A percentile compares a stretch with the other conserved stretches of the same genome.
Evolutionary conservation across 2,797 vertebrate species (phyloP).

Genomic region (Acanthurus lineatus): DNA sequence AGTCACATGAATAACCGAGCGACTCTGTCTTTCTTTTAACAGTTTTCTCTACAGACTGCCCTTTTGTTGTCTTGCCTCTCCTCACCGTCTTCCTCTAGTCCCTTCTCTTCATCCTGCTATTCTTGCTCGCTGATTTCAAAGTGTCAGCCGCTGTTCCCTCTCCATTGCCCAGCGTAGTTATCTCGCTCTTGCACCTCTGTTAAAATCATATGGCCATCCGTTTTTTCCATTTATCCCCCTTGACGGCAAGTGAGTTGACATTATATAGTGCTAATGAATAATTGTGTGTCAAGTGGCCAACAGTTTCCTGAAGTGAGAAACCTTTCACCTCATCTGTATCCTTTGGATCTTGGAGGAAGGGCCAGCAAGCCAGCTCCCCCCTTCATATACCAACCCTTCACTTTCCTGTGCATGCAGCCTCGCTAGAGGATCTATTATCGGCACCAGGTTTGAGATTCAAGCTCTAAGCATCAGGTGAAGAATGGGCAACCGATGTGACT

Average conservation of each 20-base stretch:
- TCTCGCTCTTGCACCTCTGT: constrained; percentile 34
- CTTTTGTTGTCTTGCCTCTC: constrained; percentile 8
- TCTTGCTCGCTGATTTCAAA: constrained; percentile 32
- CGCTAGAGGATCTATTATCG: constrained; percentile 35
- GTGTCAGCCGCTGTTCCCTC: constrained; percentile 39
- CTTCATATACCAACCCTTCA: constrained; percentile 25
- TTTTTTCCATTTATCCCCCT: constrained; percentile 7
- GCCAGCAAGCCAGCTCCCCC: constrained; percentile 35
- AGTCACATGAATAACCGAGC: constrained; percentile 45
- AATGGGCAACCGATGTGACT: constrained; percentile 13
- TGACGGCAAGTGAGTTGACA: constrained; percentile 13
- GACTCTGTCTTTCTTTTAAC: constrained; percentile 31
- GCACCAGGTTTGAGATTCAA: constrained; percentile 49
- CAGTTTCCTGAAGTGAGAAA: constrained; percentile 32
- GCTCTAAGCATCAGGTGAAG: constrained; percentile 26
- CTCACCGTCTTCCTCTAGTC: background rate
- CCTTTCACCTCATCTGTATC: constrained; percentile 33
- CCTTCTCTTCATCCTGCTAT: constrained; percentile 37
- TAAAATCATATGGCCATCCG: constrained; percentile 5
- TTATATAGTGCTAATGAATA: constrained; percentile 7
- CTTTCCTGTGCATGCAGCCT: constrained; percentile 18
- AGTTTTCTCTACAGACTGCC: constrained; percentile 34
- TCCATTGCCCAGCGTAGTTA: constrained; percentile 8
- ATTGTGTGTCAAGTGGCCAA: constrained; percentile 23
- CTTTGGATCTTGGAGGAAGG: constrained; percentile 52